Percentiles rank a stretch among this genome's conserved stretches.
Conservation (phyloP, 2,797 vertebrate genomes). For the Morus bassanus region DNA sequence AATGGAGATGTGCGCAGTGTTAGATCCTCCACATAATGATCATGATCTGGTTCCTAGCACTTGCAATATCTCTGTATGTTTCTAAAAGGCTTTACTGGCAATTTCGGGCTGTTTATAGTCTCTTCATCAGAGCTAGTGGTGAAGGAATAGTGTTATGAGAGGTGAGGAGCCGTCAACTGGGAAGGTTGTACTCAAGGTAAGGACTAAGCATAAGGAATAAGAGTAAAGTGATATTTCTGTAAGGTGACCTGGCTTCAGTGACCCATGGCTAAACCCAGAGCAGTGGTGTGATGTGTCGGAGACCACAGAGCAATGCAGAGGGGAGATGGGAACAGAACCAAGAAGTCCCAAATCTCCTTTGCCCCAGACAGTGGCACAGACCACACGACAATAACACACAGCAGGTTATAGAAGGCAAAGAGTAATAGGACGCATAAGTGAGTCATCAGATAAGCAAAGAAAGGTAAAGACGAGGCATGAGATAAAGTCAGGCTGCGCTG, state of each 20-base stretch:
- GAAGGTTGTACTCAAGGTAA: background rate
- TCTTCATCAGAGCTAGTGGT: background rate
- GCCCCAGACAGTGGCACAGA: background rate
- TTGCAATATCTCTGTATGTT: background rate
- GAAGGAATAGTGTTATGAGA: background rate
- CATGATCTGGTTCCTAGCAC: background rate
- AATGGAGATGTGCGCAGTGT: background rate
- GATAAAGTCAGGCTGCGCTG: background rate
- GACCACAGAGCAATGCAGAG: background rate
- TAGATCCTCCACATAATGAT: background rate
- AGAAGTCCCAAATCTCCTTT: background rate
- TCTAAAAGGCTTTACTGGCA: background rate
- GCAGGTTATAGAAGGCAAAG: background rate
- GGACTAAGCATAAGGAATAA: background rate
- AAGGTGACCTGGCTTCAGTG: background rate
- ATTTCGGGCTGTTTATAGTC: background rate
- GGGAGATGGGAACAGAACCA: background rate
- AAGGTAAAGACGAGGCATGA: background rate
- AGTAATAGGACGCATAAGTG: background rate
- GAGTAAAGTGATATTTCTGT: background rate
- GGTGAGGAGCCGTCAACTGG: background rate
- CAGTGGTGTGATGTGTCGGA: background rate
- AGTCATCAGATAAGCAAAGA: conserved; percentile 9
- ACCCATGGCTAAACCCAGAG: background rate
- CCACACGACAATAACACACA: background rate